These are phyloP conservation scores for Orestias chungarensis DNA, from an alignment of 2,797 vertebrate species.

Conservation along the genomic window DNA sequence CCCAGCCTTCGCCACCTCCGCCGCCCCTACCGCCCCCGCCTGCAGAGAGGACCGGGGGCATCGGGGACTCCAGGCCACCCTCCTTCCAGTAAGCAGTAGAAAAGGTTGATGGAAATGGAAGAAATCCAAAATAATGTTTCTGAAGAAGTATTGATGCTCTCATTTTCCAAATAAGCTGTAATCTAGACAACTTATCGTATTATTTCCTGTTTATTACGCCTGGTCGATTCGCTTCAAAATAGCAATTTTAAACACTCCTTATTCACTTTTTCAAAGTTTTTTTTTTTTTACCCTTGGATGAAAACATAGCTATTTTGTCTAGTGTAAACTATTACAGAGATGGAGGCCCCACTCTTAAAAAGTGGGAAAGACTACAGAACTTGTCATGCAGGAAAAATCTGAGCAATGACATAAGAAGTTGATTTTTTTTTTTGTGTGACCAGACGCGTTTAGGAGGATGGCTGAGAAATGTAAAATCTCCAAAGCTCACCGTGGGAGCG, in stretches of 20 bases:
- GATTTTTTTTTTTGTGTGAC: not conserved
- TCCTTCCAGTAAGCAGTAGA: slow-evolving; percentile 93
- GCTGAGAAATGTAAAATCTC: not conserved
- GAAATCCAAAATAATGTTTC: too few relatives aligned
- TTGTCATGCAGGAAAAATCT: not conserved
- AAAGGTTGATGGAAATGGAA: too few relatives aligned
- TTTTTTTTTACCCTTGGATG: too few relatives aligned
- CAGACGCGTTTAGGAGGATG: not conserved
- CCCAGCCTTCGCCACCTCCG: slow-evolving; percentile 85
- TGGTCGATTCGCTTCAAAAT: too few relatives aligned
- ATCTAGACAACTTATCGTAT: too few relatives aligned
- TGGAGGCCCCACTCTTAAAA: not conserved
- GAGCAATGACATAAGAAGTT: not conserved
- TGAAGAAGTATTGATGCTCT: too few relatives aligned
- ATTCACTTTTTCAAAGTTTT: too few relatives aligned
- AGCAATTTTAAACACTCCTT: too few relatives aligned
- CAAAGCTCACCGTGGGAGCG: not conserved
- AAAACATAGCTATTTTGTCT: too few relatives aligned
- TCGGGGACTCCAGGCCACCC: slow-evolving; percentile 91
- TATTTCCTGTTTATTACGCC: too few relatives aligned
- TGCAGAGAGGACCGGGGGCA: slow-evolving; percentile 88
- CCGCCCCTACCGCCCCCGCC: slow-evolving; percentile 87
- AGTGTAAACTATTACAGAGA: too few relatives aligned
- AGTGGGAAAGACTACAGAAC: not conserved
- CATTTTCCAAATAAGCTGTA: too few relatives aligned